Evolutionary conservation across 1,140 invertebrate species (phyloP).

Genomic region (Aphis craccivora): DNA sequence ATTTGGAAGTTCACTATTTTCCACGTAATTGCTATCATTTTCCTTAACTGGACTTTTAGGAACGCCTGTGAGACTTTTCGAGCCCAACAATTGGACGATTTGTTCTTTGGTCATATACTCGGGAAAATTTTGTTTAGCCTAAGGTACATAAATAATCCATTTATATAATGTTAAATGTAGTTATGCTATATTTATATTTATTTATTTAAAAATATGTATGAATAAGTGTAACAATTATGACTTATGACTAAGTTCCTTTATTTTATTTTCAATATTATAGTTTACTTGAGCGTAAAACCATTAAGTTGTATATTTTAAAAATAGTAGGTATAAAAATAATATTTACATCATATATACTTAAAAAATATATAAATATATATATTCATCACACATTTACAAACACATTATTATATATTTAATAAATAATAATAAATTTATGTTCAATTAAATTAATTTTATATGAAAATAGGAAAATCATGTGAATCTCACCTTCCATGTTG

Average conservation of each 20-base stretch:
- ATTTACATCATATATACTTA: neutral
- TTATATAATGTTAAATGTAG: too few species aligned
- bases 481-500: slow-evolving; percentile 26
- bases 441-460: too few species aligned
- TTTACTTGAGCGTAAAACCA: neutral
- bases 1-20: slow-evolving; percentile 68
- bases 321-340: neutral
- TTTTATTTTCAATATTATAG: too few species aligned
- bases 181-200: too few species aligned
- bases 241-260: too few species aligned
- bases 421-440: neutral
- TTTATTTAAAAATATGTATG: too few species aligned
- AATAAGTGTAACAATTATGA: too few species aligned
- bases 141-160: neutral
- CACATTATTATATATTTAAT: neutral
- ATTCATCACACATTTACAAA: neutral
- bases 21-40: neutral
- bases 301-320: neutral
- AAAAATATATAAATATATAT: neutral
- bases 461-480: neutral
- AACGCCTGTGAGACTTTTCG: neutral
- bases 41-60: neutral
- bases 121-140: neutral
- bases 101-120: neutral
- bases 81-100: neutral